Conservation (phyloP, 2,888 invertebrate species). For the Hecatera dysodea region DNA sequence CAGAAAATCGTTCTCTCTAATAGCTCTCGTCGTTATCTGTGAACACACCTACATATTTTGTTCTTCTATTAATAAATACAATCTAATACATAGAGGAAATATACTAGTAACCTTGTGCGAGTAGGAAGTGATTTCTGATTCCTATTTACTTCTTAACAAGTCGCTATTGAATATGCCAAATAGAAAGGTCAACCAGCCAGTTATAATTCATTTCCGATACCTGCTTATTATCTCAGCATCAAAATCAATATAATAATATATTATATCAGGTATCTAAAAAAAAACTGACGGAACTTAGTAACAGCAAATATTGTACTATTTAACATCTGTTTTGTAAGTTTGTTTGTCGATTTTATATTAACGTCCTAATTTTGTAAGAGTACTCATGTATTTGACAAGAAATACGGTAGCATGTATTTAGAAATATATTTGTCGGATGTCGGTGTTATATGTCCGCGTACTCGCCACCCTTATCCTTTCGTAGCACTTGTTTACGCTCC, state of each 20-base stretch:
- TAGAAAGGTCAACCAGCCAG: conserved; percentile 77
- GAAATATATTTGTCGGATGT: not conserved
- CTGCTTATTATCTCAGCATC: conserved; percentile 58
- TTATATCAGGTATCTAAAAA: conserved; percentile 31
- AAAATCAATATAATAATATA: conserved; percentile 51
- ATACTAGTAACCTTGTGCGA: conserved; percentile 72
- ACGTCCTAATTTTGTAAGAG: conserved; percentile 38
- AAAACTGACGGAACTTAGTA: conserved; percentile 26
- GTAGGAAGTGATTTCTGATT: conserved; percentile 76
- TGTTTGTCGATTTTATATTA: conserved; percentile 45
- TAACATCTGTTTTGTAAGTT: conserved; percentile 22
- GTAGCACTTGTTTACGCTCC: conserved; percentile 24
- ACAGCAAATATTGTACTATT: conserved; percentile 42
- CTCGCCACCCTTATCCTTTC: not conserved
- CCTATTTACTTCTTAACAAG: conserved; percentile 70
- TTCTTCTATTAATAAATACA: conserved; percentile 64
- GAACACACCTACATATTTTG: conserved; percentile 39
- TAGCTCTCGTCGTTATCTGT: conserved; percentile 29
- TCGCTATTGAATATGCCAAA: conserved; percentile 72
- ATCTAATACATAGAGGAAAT: conserved; percentile 76
- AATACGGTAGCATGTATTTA: conserved; percentile 13
- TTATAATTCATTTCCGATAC: conserved; percentile 75
- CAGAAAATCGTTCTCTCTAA: conserved; percentile 30
- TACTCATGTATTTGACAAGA: conserved; percentile 14
- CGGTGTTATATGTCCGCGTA: conserved; percentile 29